Percentiles rank a stretch among this genome's conserved stretches.
Conservation (phyloP, 2,113 vertebrate genomes). For the Sander lucioperca region DNA sequence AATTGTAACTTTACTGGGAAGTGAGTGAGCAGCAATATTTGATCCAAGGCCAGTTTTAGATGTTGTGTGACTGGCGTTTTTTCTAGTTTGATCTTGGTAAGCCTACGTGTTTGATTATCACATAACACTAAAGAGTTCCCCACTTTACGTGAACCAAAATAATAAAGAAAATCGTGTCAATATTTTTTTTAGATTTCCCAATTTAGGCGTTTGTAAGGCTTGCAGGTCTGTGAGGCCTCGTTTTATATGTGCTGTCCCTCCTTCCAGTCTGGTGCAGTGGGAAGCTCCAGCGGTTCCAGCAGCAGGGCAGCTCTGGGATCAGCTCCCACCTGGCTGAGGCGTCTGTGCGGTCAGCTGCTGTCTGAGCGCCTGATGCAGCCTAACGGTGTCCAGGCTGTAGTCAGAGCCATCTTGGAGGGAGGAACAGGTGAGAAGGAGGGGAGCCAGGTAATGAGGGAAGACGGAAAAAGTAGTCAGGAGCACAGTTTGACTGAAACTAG, state of each 20-base stretch:
- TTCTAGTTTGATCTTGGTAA: neutral
- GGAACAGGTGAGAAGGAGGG: slow-evolving; percentile 82
- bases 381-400: slow-evolving; percentile 90
- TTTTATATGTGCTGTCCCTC: neutral
- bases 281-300: slow-evolving; percentile 20
- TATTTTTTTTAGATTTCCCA: neutral
- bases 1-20: too few relatives aligned
- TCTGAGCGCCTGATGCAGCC: slow-evolving; percentile 91
- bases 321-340: slow-evolving; percentile 89
- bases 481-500: neutral
- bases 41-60: too few relatives aligned
- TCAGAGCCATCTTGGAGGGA: slow-evolving; percentile 91
- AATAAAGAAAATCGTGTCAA: neutral
- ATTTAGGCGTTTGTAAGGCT: neutral
- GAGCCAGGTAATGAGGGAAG: neutral
- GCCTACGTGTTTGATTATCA: neutral
- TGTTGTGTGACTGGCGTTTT: neutral
- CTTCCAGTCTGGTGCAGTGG: slow-evolving; percentile 44
- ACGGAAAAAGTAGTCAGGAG: neutral
- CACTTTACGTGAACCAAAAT: neutral
- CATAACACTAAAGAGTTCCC: too few relatives aligned
- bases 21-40: neutral
- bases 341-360: slow-evolving; percentile 92
- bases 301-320: slow-evolving; percentile 43
- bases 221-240: neutral